Percentiles rank a stretch among this genome's conserved stretches.
Conservation (phyloP, 1,140 invertebrate species). For the Macrosteles quadrilineatus region DNA sequence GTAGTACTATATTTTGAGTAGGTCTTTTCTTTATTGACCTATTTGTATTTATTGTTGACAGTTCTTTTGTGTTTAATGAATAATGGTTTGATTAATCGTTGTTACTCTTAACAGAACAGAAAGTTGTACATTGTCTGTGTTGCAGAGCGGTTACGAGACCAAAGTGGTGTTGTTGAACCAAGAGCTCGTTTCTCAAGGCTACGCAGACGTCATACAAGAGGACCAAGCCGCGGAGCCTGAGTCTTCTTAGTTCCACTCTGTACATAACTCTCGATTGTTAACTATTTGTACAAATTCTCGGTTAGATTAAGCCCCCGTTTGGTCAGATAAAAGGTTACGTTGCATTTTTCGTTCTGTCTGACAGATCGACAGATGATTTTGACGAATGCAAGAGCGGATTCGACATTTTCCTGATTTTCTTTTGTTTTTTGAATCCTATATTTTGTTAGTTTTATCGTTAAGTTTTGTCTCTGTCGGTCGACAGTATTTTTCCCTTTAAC, state of each 20-base stretch:
- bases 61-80: too few species aligned
- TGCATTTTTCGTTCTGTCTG: not conserved
- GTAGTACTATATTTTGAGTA: too few species aligned
- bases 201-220: not conserved
- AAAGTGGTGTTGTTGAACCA: conserved; percentile 14
- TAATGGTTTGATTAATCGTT: too few species aligned
- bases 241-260: not conserved
- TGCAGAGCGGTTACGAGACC: conserved; percentile 1
- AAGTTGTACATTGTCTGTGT: too few species aligned
- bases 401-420: not conserved
- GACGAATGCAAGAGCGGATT: not conserved
- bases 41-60: too few species aligned
- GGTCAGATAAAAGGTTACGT: not conserved
- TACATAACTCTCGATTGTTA: not conserved
- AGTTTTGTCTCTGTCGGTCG: not conserved
- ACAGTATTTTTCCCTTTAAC: conserved; percentile 14
- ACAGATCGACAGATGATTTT: not conserved
- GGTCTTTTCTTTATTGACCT: too few species aligned
- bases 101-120: too few species aligned
- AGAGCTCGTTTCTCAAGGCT: not conserved
- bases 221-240: not conserved
- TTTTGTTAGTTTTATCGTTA: not conserved
- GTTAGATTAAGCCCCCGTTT: not conserved
- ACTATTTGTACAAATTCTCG: conserved; percentile 18
- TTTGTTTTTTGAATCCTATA: not conserved